These are phyloP conservation scores for Myrmecobius fasciatus DNA, from an alignment of 2,113 vertebrate genomes.

Conservation along the genomic window DNA sequence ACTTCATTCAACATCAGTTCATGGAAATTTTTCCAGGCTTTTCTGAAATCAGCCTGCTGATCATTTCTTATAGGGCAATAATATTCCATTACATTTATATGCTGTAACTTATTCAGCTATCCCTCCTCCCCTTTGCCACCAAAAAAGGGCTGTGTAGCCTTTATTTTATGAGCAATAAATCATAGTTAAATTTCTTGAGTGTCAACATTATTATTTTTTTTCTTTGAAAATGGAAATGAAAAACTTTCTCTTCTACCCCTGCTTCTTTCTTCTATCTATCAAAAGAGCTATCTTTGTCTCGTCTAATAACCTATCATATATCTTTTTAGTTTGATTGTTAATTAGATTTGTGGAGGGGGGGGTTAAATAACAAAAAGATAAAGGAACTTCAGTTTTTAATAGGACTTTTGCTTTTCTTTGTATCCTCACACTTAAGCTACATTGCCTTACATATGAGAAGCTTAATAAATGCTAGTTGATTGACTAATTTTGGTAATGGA, in stretches of 20 bases:
- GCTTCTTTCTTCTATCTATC: not conserved
- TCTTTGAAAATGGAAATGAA: not conserved
- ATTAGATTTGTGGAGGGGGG: conserved; percentile 3
- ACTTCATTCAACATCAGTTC: too few relatives aligned
- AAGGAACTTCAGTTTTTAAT: not conserved
- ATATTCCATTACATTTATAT: too few relatives aligned
- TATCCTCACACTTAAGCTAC: not conserved
- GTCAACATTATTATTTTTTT: not conserved
- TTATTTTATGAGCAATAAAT: not conserved
- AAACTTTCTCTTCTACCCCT: not conserved
- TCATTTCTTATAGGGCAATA: too few relatives aligned
- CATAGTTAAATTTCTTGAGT: not conserved
- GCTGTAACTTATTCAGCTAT: too few relatives aligned
- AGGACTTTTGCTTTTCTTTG: conserved; percentile 1
- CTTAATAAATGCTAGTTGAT: not conserved
- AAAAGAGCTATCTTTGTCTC: not conserved
- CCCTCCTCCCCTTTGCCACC: too few relatives aligned
- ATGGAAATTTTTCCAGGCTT: too few relatives aligned
- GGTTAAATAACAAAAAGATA: not conserved
- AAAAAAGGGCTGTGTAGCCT: too few relatives aligned
- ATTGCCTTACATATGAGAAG: not conserved
- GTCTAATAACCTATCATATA: not conserved
- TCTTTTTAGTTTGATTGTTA: not conserved
- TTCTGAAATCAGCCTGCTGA: too few relatives aligned
- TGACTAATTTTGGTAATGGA: not conserved